Percentiles rank a stretch among this genome's conserved stretches.
phyloP scores from a whole-genome alignment of 2,797 vertebrate genomes.

The Myiotriccus ornatus region DNA sequence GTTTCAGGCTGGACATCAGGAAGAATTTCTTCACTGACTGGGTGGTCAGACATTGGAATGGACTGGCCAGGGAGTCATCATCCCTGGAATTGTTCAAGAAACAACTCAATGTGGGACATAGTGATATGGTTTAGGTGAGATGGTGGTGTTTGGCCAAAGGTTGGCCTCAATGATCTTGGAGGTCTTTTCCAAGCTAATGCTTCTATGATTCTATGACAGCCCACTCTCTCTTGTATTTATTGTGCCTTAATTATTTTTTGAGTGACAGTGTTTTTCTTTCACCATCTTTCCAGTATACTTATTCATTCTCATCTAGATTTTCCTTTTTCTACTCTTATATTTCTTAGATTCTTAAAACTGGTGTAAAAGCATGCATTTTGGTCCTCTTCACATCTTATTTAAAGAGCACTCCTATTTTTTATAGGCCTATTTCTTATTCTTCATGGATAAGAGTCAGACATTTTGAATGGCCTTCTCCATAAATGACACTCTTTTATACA shows the following conservation, averaged over 20 bases:
- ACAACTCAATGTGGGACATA: neutral
- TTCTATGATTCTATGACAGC: neutral
- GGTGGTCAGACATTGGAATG: neutral
- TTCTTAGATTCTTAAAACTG: neutral
- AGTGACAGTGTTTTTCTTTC: neutral
- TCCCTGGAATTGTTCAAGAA: neutral
- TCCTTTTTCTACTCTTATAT: neutral
- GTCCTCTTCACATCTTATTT: neutral
- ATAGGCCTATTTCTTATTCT: neutral
- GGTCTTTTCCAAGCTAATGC: neutral
- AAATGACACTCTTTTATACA: neutral
- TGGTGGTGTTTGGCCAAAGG: neutral
- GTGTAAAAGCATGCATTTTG: neutral
- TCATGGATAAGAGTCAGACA: neutral
- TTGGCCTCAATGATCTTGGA: neutral
- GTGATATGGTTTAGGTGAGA: neutral
- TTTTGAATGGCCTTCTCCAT: neutral
- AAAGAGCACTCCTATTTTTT: neutral
- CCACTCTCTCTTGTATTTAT: neutral
- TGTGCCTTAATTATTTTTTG: neutral
- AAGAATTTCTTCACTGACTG: neutral
- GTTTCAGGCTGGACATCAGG: neutral
- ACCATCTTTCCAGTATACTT: neutral
- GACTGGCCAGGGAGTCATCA: neutral
- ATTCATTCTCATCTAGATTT: neutral